A percentile compares a stretch with the other conserved stretches of the same genome.
These are phyloP conservation scores for Leptarthrus brevirostris DNA, from an alignment of 2,888 invertebrate genomes.

Conservation along the genomic window DNA sequence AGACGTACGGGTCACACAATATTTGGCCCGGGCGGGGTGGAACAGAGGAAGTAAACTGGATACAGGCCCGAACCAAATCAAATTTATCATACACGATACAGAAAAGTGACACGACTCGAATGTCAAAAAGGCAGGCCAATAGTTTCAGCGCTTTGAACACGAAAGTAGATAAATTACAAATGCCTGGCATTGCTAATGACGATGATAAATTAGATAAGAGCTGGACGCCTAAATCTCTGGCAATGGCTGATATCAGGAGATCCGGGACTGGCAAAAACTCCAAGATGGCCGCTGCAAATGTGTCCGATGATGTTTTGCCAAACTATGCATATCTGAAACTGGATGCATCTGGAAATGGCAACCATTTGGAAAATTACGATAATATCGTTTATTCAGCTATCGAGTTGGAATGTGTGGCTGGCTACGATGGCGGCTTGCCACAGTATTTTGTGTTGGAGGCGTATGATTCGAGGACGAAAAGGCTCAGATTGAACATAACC, in stretches of 20 bases:
- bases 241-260: slow-evolving; percentile 51
- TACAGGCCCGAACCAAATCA: slow-evolving; percentile 52
- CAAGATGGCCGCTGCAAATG: slow-evolving; percentile 28
- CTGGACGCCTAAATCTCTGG: slow-evolving; percentile 63
- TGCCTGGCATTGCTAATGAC: slow-evolving; percentile 52
- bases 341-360: slow-evolving; percentile 48
- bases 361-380: slow-evolving; percentile 65
- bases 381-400: slow-evolving; percentile 69
- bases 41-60: slow-evolving; percentile 21
- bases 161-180: slow-evolving; percentile 54
- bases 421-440: slow-evolving; percentile 89
- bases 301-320: slow-evolving; percentile 45
- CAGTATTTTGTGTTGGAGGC: slow-evolving; percentile 88
- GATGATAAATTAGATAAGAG: slow-evolving; percentile 61
- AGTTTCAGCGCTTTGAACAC: slow-evolving; percentile 45
- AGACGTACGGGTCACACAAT: slow-evolving; percentile 30
- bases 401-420: slow-evolving; percentile 86
- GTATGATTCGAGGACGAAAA: slow-evolving; percentile 79
- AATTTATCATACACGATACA: slow-evolving; percentile 55
- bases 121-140: slow-evolving; percentile 54
- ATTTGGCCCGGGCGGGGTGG: not conserved
- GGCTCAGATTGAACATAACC: slow-evolving; percentile 76
- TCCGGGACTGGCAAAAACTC: slow-evolving; percentile 21
- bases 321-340: slow-evolving; percentile 53
- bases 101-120: slow-evolving; percentile 51